Conservation (phyloP, 2,797 vertebrate genomes). For the Anguilla megastoma region DNA sequence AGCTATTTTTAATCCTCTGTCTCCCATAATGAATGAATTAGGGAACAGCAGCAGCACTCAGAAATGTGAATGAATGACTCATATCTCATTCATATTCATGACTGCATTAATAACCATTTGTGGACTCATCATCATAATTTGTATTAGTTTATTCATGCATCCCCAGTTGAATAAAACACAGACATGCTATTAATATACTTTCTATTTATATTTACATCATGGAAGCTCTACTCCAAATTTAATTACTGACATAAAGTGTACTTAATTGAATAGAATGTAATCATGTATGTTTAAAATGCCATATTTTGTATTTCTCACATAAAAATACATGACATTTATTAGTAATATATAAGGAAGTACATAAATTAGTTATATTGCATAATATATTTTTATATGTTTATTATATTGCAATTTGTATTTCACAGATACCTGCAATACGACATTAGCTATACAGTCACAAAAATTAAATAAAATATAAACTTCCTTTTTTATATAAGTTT, state of each 20-base stretch:
- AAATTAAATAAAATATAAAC: neutral
- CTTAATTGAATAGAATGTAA: neutral
- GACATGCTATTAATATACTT: neutral
- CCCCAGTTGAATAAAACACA: neutral
- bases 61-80: neutral
- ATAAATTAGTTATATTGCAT: neutral
- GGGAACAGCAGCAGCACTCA: neutral
- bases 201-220: neutral
- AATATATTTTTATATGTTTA: neutral
- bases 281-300: neutral
- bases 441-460: slow-evolving; percentile 6
- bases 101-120: neutral
- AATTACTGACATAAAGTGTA: neutral
- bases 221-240: neutral
- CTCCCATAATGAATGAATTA: slow-evolving; percentile 9
- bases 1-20: neutral
- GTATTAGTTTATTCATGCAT: neutral
- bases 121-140: neutral
- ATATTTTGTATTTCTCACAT: neutral
- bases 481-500: slow-evolving; percentile 6
- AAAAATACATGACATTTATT: neutral
- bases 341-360: neutral
- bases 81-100: neutral
- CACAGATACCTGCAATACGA: neutral
- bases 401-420: neutral